phyloP scores from a whole-genome alignment of 2,797 vertebrate genomes.

The Meda fulgida region DNA sequence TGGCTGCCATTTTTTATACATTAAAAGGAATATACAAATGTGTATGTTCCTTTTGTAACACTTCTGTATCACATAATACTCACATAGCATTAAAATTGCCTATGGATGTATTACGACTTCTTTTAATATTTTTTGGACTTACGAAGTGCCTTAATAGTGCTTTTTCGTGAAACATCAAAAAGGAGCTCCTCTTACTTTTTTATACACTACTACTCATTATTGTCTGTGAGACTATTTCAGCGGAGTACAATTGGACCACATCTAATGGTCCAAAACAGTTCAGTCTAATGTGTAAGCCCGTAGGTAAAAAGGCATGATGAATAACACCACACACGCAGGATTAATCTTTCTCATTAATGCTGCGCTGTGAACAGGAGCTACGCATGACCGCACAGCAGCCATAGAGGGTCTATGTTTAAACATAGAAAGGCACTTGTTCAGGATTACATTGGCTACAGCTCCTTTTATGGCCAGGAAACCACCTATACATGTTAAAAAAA shows the following conservation, averaged over 20 bases:
- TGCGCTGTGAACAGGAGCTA: slow-evolving; percentile 6
- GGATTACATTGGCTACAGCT: slow-evolving; percentile 15
- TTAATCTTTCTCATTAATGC: slow-evolving; percentile 47
- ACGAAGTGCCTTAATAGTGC: slow-evolving; percentile 11
- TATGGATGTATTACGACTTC: neutral
- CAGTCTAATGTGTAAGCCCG: neutral
- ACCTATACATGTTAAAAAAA: slow-evolving; percentile 4
- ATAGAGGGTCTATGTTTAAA: slow-evolving; percentile 39
- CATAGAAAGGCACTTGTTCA: slow-evolving; percentile 34
- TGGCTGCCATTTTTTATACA: neutral
- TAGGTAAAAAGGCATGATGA: slow-evolving; percentile 28
- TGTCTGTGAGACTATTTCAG: neutral
- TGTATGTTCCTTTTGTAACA: too few relatives aligned
- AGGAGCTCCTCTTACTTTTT: neutral
- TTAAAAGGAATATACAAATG: neutral
- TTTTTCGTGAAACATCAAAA: slow-evolving; percentile 36
- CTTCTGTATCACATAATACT: slow-evolving; percentile 4
- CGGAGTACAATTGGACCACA: slow-evolving; percentile 9
- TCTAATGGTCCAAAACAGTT: slow-evolving; percentile 19
- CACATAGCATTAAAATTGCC: slow-evolving; percentile 21
- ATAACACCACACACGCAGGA: slow-evolving; percentile 18
- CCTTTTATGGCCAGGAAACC: slow-evolving; percentile 14
- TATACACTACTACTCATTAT: neutral
- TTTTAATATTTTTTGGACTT: slow-evolving; percentile 5
- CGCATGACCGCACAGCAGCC: slow-evolving; percentile 23